Evolutionary conservation across 2,797 vertebrate species (phyloP), one percentile per base, ranked within the genome.

Genomic region (Parauchenoglanis ngamensis): DNA sequence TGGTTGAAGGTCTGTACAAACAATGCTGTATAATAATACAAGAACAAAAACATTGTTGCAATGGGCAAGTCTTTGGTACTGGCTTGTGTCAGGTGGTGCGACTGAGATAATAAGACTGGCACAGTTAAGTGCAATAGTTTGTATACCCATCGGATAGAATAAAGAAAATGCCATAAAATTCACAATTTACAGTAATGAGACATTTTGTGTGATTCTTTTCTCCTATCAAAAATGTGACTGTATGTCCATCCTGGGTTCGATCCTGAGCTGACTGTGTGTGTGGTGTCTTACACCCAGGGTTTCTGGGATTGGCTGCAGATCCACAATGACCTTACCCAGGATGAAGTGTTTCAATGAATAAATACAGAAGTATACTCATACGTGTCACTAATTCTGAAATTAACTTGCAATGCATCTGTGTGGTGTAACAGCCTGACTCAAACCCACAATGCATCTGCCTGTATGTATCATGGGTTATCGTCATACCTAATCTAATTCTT

Each of bases 1-100:
- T 81, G 81, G 49, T 10, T 49, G 49, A 49, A 49, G 49, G 49
- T 49, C 49, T 49, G 49, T 49, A 10, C 49, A 49, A 49, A 49
- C 67, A 76, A 40, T 56, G 49, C 17, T 79, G 11, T 79, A 21
- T 78, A 57, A 78, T 54, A 78, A 78, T 57, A 57, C 52, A 78
- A 57, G 76, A 57, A 57, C 52, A 78, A 57, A 57, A 77, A 56
- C 52, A 78, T 13, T 31, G 17, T 7, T 0, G 65, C 65, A 68
- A 68, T 31, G 13, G 28, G 11, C 44, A 46, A 2, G 4, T n/a
- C 23, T 81, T 11, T 3, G 21, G 8, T 79, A 23, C 0, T 81
- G 35, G 44, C 23, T 76, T 49, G 57, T 12, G 72, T 23, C 72
- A 11, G 40, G 21, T 63, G 25, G 19, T 57, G 52, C 17, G 4